A percentile compares a stretch with the other conserved stretches of the same genome.
phyloP scores from a whole-genome alignment of 1,140 invertebrate species.

The Bombus superbus region DNA sequence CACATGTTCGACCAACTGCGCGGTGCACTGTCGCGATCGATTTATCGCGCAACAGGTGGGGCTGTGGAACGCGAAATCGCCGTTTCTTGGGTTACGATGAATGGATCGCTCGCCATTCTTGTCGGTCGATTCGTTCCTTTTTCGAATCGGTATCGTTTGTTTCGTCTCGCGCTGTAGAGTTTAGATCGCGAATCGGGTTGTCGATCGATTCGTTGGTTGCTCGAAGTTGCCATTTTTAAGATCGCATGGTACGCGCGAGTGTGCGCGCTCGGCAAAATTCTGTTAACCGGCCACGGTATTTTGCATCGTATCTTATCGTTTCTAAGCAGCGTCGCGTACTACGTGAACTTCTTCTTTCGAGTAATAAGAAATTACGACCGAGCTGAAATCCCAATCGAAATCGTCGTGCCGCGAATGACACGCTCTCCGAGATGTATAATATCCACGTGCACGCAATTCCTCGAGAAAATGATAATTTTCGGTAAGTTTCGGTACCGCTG shows the following conservation, averaged over 20 bases:
- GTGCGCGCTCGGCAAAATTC: no score
- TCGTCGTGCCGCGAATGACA: no score
- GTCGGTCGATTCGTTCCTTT: background rate
- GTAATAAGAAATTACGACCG: no score
- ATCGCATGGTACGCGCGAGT: no score
- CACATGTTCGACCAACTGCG: constrained; percentile 64
- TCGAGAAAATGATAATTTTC: no score
- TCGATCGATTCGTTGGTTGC: background rate
- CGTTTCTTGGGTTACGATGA: background rate
- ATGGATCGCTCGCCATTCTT: background rate
- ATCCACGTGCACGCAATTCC: no score
- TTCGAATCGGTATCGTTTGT: background rate
- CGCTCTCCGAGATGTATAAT: no score
- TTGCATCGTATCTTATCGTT: no score
- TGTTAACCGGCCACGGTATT: no score
- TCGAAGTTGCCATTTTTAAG: background rate
- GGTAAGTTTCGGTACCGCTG: background rate
- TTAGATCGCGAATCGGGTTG: background rate
- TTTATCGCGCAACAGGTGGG: constrained; percentile 44
- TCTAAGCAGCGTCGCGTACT: no score
- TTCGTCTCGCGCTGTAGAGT: background rate
- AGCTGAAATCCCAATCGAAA: no score
- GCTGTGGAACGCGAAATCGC: background rate
- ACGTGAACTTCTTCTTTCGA: no score
- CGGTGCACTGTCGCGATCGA: constrained; percentile 47